Conservation (phyloP, 2,888 invertebrate genomes). For the Noctua janthe region DNA sequence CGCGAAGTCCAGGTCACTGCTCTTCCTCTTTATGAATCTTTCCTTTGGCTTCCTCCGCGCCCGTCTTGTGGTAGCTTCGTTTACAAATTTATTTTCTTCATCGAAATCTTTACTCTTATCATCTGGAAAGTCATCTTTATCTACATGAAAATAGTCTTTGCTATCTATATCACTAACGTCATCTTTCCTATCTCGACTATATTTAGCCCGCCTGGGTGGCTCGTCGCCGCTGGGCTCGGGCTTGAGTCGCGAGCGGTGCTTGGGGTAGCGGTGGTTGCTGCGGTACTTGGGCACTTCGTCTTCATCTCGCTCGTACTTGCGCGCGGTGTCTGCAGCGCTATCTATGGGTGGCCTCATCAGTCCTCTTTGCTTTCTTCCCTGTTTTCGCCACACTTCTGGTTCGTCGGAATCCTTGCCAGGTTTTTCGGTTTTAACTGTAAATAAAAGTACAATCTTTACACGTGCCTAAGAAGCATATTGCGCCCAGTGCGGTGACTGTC, state of each 20-base stretch:
- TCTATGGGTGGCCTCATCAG: constrained; percentile 50
- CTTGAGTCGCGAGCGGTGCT: constrained; percentile 70
- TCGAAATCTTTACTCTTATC: constrained; percentile 69
- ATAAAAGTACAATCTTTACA: constrained; percentile 5
- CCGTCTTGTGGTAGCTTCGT: constrained; percentile 69
- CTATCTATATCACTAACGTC: constrained; percentile 67
- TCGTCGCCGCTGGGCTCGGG: constrained; percentile 59
- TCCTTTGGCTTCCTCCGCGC: constrained; percentile 78
- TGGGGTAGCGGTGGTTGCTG: constrained; percentile 58
- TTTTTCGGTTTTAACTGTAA: constrained; percentile 73
- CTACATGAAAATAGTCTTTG: constrained; percentile 64
- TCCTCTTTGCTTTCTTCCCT: constrained; percentile 69
- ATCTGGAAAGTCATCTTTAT: constrained; percentile 68
- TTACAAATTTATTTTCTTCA: constrained; percentile 62
- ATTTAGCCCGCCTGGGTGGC: constrained; percentile 58
- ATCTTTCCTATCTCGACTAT: constrained; percentile 65
- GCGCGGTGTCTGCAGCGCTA: constrained; percentile 52
- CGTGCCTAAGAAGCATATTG: neutral
- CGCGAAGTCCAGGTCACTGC: constrained; percentile 41
- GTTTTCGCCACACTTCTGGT: constrained; percentile 71
- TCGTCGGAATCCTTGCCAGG: constrained; percentile 67
- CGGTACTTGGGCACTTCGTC: constrained; percentile 67
- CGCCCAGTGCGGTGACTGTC: neutral
- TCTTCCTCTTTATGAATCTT: constrained; percentile 63
- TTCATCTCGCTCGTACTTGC: constrained; percentile 63